Evolutionary conservation across 2,113 vertebrate species (phyloP).

Genomic region (Cephalopholis sonnerati): DNA sequence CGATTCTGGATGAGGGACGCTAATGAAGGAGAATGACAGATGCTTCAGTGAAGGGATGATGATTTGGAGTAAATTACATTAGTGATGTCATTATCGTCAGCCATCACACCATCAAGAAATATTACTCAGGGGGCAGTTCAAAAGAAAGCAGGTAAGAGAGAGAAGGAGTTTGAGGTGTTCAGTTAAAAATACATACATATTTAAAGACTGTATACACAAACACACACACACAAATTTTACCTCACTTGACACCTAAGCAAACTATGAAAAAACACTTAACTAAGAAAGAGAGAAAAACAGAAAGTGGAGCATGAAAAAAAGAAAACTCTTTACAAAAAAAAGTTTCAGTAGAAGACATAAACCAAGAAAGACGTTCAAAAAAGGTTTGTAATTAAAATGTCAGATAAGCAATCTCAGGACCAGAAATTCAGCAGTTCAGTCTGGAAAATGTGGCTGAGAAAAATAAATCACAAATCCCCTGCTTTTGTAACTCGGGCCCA

Average conservation of each 20-base stretch:
- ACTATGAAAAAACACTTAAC: background rate
- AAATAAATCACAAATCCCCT: background rate
- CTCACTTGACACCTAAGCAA: background rate
- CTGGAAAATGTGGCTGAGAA: background rate
- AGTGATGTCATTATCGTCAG: conserved; percentile 76
- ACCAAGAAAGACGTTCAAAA: background rate
- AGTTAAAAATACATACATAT: background rate
- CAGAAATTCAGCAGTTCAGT: background rate
- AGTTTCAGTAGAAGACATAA: background rate
- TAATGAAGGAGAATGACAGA: conserved; percentile 81
- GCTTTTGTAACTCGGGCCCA: background rate
- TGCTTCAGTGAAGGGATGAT: conserved; percentile 75
- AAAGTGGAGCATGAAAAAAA: too few species aligned
- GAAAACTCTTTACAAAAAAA: background rate
- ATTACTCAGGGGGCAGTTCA: conserved; percentile 13
- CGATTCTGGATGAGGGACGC: conserved; percentile 64
- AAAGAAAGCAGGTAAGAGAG: conserved; percentile 32
- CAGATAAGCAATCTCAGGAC: background rate
- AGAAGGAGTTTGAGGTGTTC: background rate
- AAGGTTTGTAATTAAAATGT: background rate
- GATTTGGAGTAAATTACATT: conserved; percentile 77
- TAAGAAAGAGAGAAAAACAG: background rate
- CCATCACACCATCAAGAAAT: conserved; percentile 58
- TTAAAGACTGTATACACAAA: too few species aligned
- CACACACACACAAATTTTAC: background rate